Evolutionary conservation across 1,140 invertebrate species (phyloP).

Genomic region (Lordiphosa mommai): DNA sequence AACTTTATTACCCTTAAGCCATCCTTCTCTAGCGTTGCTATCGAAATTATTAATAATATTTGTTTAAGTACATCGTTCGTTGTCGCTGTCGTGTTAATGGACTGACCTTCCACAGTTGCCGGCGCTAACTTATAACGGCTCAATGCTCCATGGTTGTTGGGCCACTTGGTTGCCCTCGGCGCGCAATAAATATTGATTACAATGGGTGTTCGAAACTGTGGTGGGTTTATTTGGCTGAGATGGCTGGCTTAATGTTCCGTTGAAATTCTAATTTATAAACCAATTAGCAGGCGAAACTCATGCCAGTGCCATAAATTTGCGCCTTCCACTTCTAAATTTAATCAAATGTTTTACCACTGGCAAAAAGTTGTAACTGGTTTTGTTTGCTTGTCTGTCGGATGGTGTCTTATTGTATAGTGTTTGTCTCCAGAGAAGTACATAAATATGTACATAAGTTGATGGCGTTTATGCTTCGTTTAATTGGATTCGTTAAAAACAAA

Average conservation of each 20-base stretch:
- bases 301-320: constrained; percentile 41
- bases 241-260: constrained; percentile 55
- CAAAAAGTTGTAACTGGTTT: background rate
- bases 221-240: constrained; percentile 49
- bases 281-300: constrained; percentile 57
- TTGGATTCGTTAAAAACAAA: constrained; percentile 25
- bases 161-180: constrained; percentile 8
- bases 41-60: too few species aligned
- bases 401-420: background rate
- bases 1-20: too few species aligned
- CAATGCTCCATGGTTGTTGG: background rate
- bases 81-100: too few species aligned
- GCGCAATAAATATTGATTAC: constrained; percentile 53
- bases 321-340: constrained; percentile 42
- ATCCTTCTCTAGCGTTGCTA: too few species aligned
- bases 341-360: constrained; percentile 34
- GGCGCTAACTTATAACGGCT: too few species aligned
- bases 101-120: too few species aligned
- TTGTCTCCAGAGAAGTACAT: constrained; percentile 3
- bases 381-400: background rate
- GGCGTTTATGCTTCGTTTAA: constrained; percentile 45
- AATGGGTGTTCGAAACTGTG: constrained; percentile 43
- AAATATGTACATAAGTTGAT: constrained; percentile 26
- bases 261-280: constrained; percentile 62
- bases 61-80: too few species aligned